Evolutionary conservation across 2,888 invertebrate species (phyloP).

Genomic region (Mimas tiliae): DNA sequence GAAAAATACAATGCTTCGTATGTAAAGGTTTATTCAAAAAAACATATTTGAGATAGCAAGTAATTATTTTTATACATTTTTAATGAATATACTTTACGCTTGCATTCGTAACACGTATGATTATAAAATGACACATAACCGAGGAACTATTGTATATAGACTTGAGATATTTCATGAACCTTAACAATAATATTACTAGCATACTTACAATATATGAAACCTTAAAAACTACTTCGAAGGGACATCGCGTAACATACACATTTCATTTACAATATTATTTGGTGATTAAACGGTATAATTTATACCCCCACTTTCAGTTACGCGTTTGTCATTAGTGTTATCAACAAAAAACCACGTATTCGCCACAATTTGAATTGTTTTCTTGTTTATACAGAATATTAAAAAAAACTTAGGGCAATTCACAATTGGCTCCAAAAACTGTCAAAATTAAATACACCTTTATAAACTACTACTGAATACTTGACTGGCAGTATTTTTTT

Average conservation of each 20-base stretch:
- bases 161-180: slow-evolving; percentile 74
- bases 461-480: too few relatives aligned
- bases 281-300: slow-evolving; percentile 20
- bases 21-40: slow-evolving; percentile 81
- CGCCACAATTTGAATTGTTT: not conserved
- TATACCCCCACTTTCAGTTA: slow-evolving; percentile 2
- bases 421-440: not conserved
- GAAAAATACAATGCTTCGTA: slow-evolving; percentile 54
- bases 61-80: slow-evolving; percentile 78
- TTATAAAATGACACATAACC: slow-evolving; percentile 83
- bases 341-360: not conserved
- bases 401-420: not conserved
- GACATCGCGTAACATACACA: slow-evolving; percentile 31
- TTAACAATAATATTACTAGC: slow-evolving; percentile 67
- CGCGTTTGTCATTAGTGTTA: slow-evolving; percentile 22
- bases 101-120: slow-evolving; percentile 72
- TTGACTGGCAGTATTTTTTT: not conserved
- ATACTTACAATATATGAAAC: slow-evolving; percentile 70
- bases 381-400: not conserved
- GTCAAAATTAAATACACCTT: too few relatives aligned
- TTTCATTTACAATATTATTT: slow-evolving; percentile 21
- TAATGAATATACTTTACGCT: slow-evolving; percentile 71
- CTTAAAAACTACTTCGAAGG: slow-evolving; percentile 46
- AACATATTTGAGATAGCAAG: slow-evolving; percentile 83
- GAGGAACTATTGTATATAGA: slow-evolving; percentile 83